Base-by-base conservation (phyloP, 2,797 vertebrate species). In the Tarsius wallacei region DNA sequence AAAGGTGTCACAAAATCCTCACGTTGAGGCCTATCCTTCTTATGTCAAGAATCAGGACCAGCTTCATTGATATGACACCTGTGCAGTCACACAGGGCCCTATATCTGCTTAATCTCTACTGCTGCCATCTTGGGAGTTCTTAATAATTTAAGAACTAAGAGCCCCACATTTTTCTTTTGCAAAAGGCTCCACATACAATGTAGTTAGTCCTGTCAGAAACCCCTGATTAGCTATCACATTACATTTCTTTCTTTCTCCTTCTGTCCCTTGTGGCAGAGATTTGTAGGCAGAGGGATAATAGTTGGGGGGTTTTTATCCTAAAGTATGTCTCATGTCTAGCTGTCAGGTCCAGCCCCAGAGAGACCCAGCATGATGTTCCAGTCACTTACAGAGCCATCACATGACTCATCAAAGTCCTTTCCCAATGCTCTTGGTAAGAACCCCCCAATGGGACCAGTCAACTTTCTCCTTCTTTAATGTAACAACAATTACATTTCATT, bases 401-500 rank as follows among this genome's bases (percentile, higher is more conserved):
- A 42, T 1, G 15, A 36, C 36, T 78, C 24, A 66, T 33, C 17
- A 9, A 85, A 94, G n/a, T 68, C 12, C 11, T 28, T 89, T 86
- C 24, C 61, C 31, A 14, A 0, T 59, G 47, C 8, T 92, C 14
- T 78, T 80, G 17, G 17, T 74, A 51, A 87, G 76, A 85, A 28
- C 49, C 36, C 82, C 81, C 28, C 49, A 76, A 7, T 4, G 5
- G 53, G 15, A 51, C 24, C 53, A 91, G 74, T 74, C 36, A 87
- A 66, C 51, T 49, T 31, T 33, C 53, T 64, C 64, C 59, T 74
- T n/a, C 28, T 91, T 89, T 83, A 22, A n/a, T 10, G 7, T 55
- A 91, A 89, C 47, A 63, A 68, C 11, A 74, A 90, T 59, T 49
- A 19, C 28, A 76, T 86, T 96, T 82, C 19, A 36, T 70, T 96